Percentiles rank a stretch among this genome's conserved stretches.
phyloP scores from a whole-genome alignment of 2,113 vertebrate genomes.

The Tychaedon coryphoeus region DNA sequence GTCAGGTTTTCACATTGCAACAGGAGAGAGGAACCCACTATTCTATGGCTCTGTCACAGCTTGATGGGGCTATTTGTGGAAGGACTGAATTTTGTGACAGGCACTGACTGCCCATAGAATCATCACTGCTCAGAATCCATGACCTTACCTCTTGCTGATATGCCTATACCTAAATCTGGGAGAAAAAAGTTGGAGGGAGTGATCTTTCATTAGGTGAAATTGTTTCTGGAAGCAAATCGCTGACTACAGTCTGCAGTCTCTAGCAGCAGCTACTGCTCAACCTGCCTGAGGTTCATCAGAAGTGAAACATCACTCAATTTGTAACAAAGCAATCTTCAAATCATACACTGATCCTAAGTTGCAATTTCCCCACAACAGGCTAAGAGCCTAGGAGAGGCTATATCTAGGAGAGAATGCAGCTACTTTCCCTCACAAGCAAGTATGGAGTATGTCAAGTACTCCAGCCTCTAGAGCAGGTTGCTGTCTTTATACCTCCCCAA shows the following conservation, averaged over 20 bases:
- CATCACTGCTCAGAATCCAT: neutral
- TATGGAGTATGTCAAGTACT: neutral
- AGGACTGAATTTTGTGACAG: neutral
- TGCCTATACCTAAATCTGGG: neutral
- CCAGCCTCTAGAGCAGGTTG: neutral
- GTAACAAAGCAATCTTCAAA: neutral
- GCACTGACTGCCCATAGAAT: neutral
- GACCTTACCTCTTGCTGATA: neutral
- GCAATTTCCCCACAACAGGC: neutral
- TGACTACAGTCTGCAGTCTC: neutral
- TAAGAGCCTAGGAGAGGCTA: neutral
- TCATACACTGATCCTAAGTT: neutral
- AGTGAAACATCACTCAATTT: neutral
- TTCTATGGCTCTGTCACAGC: neutral
- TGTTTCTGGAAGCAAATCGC: neutral
- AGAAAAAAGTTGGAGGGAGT: neutral
- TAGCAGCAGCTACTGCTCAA: neutral
- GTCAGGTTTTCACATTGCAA: neutral
- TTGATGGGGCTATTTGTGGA: rapidly evolving
- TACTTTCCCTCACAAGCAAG: neutral
- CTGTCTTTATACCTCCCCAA: neutral
- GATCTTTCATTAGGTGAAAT: neutral
- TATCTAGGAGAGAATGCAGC: neutral
- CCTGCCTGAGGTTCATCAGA: neutral
- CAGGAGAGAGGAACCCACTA: neutral